Conservation (phyloP, 2,797 vertebrate genomes). For the Sebastiscus tertius region DNA sequence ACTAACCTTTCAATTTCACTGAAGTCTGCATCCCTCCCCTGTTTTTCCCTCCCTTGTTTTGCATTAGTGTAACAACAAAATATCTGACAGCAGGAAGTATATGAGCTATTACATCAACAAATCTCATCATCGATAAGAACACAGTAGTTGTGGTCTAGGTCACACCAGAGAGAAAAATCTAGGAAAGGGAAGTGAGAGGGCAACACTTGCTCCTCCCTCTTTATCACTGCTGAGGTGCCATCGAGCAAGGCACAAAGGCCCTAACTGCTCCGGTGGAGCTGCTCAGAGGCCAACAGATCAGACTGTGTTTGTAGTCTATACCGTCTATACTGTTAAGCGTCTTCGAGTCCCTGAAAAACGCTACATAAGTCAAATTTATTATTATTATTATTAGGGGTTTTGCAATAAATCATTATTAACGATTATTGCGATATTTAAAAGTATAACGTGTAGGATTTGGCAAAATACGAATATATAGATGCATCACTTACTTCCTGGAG, state of each 20-base stretch:
- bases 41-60: background rate
- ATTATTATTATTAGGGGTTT: too few species aligned
- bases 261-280: background rate
- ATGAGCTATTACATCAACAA: conserved; percentile 17
- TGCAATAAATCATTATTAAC: fast-evolving
- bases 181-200: background rate
- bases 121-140: conserved; percentile 14
- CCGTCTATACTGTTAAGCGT: too few species aligned
- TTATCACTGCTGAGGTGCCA: background rate
- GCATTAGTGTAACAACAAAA: background rate
- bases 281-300: background rate
- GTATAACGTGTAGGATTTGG: too few species aligned
- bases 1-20: background rate
- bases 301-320: background rate
- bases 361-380: too few species aligned
- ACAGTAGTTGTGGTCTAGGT: background rate
- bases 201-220: background rate
- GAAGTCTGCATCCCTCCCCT: background rate
- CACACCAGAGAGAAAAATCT: background rate
- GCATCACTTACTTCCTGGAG: conserved; percentile 85
- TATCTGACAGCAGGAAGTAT: conserved; percentile 12
- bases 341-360: too few species aligned
- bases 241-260: background rate
- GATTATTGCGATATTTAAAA: too few species aligned
- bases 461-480: background rate